phyloP scores from a whole-genome alignment of 2,888 invertebrate species.

The Malthinus seriepunctatus region DNA sequence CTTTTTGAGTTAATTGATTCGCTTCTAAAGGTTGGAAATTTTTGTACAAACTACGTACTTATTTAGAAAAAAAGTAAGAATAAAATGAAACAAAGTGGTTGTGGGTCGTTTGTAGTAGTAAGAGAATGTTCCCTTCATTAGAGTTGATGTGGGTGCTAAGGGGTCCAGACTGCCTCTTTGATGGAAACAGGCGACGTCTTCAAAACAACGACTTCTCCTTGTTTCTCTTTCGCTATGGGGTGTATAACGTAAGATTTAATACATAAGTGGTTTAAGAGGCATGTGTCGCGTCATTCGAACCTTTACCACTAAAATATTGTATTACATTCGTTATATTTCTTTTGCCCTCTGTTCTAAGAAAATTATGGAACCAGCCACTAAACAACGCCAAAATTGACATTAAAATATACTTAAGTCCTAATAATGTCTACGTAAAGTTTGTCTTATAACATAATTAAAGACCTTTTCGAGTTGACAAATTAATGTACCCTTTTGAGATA shows the following conservation, averaged over 20 bases:
- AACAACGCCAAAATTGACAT: background rate
- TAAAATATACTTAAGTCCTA: background rate
- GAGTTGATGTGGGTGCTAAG: slow-evolving; percentile 23
- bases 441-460: background rate
- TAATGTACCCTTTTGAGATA: background rate
- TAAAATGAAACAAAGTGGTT: slow-evolving; percentile 17
- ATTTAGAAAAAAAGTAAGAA: background rate
- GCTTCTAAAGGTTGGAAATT: no score
- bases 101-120: slow-evolving; percentile 23
- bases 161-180: slow-evolving; percentile 23
- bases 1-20: no score
- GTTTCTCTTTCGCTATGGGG: slow-evolving; percentile 11
- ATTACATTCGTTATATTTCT: slow-evolving; percentile 1
- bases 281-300: slow-evolving; percentile 13
- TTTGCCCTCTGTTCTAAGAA: background rate
- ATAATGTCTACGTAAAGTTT: no score
- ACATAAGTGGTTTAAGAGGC: slow-evolving; percentile 19
- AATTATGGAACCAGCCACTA: background rate
- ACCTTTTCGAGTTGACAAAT: background rate
- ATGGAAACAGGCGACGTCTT: slow-evolving; percentile 16
- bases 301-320: slow-evolving; percentile 1
- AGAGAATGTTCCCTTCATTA: slow-evolving; percentile 27
- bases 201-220: slow-evolving; percentile 22
- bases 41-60: no score
- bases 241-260: slow-evolving; percentile 15